Conservation (phyloP, 2,113 vertebrate species). For the Tenrec ecaudatus region DNA sequence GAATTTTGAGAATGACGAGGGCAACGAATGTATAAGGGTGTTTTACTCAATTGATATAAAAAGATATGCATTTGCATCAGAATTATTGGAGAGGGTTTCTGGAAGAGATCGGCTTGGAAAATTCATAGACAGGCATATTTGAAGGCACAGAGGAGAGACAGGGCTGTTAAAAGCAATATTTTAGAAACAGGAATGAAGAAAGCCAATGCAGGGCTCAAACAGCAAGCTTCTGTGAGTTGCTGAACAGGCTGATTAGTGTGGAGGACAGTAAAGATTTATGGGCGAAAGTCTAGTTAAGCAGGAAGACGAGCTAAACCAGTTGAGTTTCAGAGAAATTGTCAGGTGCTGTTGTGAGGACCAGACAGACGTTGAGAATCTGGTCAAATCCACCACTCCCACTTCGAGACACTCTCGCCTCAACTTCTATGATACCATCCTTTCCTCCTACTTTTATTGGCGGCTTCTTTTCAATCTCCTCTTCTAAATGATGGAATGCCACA, state of each 20-base stretch:
- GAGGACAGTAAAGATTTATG: not conserved
- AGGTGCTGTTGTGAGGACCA: not conserved
- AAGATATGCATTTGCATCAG: not conserved
- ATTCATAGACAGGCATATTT: not conserved
- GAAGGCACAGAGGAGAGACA: not conserved
- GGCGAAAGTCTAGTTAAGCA: not conserved
- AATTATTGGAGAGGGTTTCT: not conserved
- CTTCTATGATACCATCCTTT: not conserved
- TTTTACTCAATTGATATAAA: too few relatives aligned
- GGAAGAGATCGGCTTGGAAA: not conserved
- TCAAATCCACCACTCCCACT: not conserved
- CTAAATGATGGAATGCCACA: not conserved
- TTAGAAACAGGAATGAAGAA: slow-evolving; percentile 16
- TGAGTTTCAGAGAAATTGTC: slow-evolving; percentile 1
- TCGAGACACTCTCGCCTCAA: not conserved
- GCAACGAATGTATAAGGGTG: too few relatives aligned
- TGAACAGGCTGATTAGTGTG: not conserved
- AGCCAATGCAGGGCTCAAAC: not conserved
- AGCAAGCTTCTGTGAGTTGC: not conserved
- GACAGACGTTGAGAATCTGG: not conserved
- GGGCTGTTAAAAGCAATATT: not conserved
- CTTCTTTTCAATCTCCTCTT: not conserved
- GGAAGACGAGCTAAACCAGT: not conserved
- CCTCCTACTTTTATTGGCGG: not conserved
- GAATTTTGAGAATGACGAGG: too few relatives aligned